These are phyloP conservation scores for Melinaea menophilus DNA, from an alignment of 2,888 invertebrate species.

Conservation along the genomic window DNA sequence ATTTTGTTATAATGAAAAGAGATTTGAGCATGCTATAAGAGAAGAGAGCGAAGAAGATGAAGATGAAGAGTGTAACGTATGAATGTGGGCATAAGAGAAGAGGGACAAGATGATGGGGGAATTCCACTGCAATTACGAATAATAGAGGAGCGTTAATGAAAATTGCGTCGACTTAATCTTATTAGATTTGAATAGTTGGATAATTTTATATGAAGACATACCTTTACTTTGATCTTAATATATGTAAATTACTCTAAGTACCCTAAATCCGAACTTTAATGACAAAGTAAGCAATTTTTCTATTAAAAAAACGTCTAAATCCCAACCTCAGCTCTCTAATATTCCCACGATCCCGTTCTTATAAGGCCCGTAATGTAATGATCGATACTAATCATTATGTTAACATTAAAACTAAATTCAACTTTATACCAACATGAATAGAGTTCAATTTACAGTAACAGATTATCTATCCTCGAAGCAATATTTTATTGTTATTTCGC, in stretches of 20 bases:
- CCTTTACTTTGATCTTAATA: too few species aligned
- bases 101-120: too few species aligned
- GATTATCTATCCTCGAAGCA: constrained; percentile 49
- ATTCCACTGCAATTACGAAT: too few species aligned
- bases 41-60: too few species aligned
- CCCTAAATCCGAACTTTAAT: constrained; percentile 7
- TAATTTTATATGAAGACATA: too few species aligned
- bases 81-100: too few species aligned
- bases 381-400: constrained; percentile 66
- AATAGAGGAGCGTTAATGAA: too few species aligned
- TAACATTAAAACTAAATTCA: constrained; percentile 43
- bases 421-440: constrained; percentile 48
- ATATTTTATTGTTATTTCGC: constrained; percentile 77
- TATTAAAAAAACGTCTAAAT: constrained; percentile 47
- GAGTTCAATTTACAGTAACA: constrained; percentile 48
- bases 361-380: constrained; percentile 66
- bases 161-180: too few species aligned
- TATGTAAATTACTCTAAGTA: not conserved
- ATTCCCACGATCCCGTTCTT: constrained; percentile 77
- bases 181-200: too few species aligned
- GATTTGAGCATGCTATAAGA: too few species aligned
- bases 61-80: too few species aligned
- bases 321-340: constrained; percentile 62
- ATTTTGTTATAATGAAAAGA: too few species aligned
- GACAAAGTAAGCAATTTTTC: constrained; percentile 18